phyloP scores from a whole-genome alignment of 1,140 invertebrate species.

The Bombus difficillimus region DNA sequence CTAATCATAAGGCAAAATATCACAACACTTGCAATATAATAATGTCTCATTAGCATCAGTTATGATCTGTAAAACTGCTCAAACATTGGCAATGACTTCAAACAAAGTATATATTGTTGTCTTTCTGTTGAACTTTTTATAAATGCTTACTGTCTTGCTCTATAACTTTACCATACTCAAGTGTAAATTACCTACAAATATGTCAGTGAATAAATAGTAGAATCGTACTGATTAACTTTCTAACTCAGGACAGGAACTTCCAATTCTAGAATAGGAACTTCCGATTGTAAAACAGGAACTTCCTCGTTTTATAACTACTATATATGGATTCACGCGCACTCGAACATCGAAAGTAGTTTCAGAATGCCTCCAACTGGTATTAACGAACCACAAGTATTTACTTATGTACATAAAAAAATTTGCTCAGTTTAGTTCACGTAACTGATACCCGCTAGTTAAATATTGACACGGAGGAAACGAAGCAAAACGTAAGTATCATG shows the following conservation, averaged over 20 bases:
- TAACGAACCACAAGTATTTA: background rate
- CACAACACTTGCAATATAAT: background rate
- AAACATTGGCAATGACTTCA: background rate
- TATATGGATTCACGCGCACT: background rate
- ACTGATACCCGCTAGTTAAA: background rate
- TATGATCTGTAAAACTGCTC: too few species aligned
- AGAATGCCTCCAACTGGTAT: background rate
- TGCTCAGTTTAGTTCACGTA: background rate
- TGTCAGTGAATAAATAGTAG: background rate
- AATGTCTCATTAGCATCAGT: background rate
- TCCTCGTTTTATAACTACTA: background rate
- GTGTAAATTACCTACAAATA: background rate
- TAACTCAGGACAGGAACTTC: background rate
- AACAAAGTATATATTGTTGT: background rate
- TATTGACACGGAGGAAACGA: background rate
- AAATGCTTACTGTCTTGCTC: background rate
- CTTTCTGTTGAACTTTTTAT: background rate
- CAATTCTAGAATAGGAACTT: background rate
- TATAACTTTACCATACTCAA: background rate
- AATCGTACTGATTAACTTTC: background rate
- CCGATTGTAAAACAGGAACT: background rate
- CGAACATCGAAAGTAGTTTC: background rate
- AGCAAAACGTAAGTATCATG: background rate
- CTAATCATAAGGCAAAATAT: background rate
- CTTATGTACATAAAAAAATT: too few species aligned